These are phyloP conservation scores for Rhopalosiphum maidis DNA, from an alignment of 1,140 invertebrate species.

Conservation along the genomic window DNA sequence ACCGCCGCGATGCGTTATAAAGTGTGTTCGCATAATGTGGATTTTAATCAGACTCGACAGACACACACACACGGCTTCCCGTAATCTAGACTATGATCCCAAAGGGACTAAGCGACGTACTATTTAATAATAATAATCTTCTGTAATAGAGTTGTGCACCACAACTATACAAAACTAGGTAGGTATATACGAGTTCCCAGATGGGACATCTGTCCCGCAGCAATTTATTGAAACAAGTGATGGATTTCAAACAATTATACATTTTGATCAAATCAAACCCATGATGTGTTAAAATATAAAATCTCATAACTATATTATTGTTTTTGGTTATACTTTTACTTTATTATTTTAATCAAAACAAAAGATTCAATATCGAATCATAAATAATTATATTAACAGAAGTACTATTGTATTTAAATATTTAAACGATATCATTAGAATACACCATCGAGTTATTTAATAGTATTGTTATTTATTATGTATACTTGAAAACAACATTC, in stretches of 20 bases:
- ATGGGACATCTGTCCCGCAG: too few species aligned
- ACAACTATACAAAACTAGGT: not conserved
- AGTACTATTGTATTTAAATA: too few species aligned
- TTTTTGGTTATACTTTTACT: too few species aligned
- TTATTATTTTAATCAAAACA: too few species aligned
- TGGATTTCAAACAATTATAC: not conserved
- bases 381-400: not conserved
- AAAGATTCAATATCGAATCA: not conserved
- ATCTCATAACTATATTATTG: not conserved
- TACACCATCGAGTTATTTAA: not conserved
- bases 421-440: not conserved
- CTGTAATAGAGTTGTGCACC: not conserved
- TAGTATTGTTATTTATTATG: too few species aligned
- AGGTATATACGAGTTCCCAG: not conserved
- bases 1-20: not conserved
- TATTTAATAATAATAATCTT: not conserved
- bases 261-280: not conserved
- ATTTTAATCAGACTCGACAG: not conserved
- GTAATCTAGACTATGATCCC: not conserved
- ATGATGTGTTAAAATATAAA: not conserved
- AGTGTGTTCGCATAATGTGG: not conserved
- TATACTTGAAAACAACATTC: not conserved
- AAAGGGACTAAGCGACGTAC: not conserved
- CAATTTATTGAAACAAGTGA: not conserved
- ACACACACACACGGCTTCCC: too few species aligned